Percentiles rank a stretch among this genome's conserved stretches.
phyloP scores from a whole-genome alignment of 2,797 vertebrate species.

The Phalloptychus januarius region DNA sequence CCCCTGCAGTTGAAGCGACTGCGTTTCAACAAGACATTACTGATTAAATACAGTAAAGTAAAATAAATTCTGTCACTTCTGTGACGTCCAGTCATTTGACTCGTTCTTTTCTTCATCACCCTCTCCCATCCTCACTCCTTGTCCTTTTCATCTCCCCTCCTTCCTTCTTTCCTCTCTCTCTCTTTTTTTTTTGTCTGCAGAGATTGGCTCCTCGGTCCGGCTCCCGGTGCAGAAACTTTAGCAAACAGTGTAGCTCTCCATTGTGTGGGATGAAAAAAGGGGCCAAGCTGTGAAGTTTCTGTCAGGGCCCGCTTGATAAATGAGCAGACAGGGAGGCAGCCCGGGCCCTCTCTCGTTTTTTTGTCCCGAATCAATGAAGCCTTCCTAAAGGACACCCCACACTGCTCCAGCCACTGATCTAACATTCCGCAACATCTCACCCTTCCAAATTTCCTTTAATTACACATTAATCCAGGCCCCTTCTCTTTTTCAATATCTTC shows the following conservation, averaged over 20 bases:
- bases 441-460: slow-evolving; percentile 99
- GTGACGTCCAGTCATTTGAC: slow-evolving; percentile 65
- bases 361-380: slow-evolving; percentile 99
- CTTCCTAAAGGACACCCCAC: slow-evolving; percentile 99
- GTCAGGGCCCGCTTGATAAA: slow-evolving; percentile 98
- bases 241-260: slow-evolving; percentile 97
- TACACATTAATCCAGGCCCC: slow-evolving; percentile 98
- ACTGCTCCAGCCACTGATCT: slow-evolving; percentile 99
- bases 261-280: slow-evolving; percentile 90
- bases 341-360: slow-evolving; percentile 87
- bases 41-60: not conserved
- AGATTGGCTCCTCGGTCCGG: slow-evolving; percentile 86
- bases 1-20: not conserved
- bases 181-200: slow-evolving; percentile 68
- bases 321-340: slow-evolving; percentile 99
- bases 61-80: slow-evolving; percentile 39
- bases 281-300: slow-evolving; percentile 94
- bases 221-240: slow-evolving; percentile 93
- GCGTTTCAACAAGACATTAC: not conserved
- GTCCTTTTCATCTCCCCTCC: slow-evolving; percentile 59
- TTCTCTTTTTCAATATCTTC: slow-evolving; percentile 96
- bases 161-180: slow-evolving; percentile 60
- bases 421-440: slow-evolving; percentile 99
- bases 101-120: slow-evolving; percentile 47
- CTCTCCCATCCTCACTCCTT: slow-evolving; percentile 49